Evolutionary conservation across 2,888 invertebrate genomes (phyloP), one percentile per base, ranked within the genome.

Genomic region (Callyntrura guangdongensis): DNA sequence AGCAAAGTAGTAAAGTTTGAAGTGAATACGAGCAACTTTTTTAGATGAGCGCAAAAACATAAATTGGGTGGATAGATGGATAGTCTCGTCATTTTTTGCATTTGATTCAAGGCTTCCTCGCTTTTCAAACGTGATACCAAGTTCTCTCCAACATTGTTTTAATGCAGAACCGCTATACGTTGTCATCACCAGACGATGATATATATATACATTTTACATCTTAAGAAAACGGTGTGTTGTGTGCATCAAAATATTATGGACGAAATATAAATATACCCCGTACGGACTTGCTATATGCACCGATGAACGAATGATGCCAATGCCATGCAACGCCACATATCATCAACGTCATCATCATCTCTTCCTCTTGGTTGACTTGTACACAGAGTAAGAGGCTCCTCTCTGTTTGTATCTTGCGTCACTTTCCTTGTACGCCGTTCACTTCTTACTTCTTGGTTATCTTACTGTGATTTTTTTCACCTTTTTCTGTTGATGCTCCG

Each of bases 271-370:
- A 77, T 25, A n/a, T 12, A n/a, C 20, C 25, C 4, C 12, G 0
- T 22, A 22, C 8, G 11, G 49, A 56, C n/a, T 27, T 79, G 25
- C 11, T 47, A 22, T 49, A 79, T 59, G 56, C 79, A 79, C 25
- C 25, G 79, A 79, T n/a, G 56, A 27, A 79, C 56, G 27, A 25
- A 79, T 79, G 79, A 69, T 69, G 69, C 69, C 69, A 79, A 79
- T 59, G 56, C 79, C 56, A 56, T 79, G 56, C 22, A 53, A 59
- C 59, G 53, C 77, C 53, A 77, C 49, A 79, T 79, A 59, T 85
- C 56, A 47, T 85, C 83, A 83, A 49, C 79, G 79, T 79, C 79
- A 59, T 56, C 83, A 22, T 25, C 83, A 22, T 49, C 56, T 81
- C 27, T 79, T 59, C 59, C 27, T 27, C 59, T 69, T 27, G 36